Conservation (phyloP, 2,797 vertebrate genomes). For the Varecia variegata region DNA sequence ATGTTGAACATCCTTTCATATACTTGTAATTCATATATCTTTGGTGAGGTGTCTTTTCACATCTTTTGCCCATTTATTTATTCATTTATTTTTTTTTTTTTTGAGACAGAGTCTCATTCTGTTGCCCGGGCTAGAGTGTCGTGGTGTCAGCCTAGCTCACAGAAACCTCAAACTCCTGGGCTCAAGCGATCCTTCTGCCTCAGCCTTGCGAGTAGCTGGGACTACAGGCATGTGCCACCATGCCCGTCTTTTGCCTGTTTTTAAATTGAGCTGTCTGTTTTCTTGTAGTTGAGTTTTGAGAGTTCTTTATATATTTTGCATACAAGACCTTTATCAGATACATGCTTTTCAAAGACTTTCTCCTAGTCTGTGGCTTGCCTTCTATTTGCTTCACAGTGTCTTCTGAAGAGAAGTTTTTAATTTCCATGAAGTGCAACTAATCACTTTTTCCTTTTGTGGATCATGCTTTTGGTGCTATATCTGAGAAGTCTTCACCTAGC, state of each 20-base stretch:
- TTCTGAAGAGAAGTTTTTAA: conserved; percentile 22
- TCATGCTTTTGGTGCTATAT: neutral
- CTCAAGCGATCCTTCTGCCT: too few relatives aligned
- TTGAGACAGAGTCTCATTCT: too few relatives aligned
- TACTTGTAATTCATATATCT: neutral
- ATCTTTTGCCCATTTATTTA: neutral
- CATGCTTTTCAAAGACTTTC: conserved; percentile 13
- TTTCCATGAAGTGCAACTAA: conserved; percentile 5
- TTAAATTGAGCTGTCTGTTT: neutral
- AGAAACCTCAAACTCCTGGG: too few relatives aligned
- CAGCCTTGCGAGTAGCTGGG: too few relatives aligned
- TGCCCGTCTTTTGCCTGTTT: conserved; percentile 9
- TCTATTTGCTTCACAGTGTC: conserved; percentile 1
- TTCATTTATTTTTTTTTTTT: too few relatives aligned
- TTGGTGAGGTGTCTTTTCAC: neutral
- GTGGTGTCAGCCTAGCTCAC: too few relatives aligned
- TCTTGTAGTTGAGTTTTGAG: neutral
- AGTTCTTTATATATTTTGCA: neutral
- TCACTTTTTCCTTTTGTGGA: conserved; percentile 33
- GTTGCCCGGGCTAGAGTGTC: too few relatives aligned
- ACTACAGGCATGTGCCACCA: too few relatives aligned
- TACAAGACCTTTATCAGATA: neutral
- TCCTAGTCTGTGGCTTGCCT: neutral
- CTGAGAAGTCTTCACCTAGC: conserved; percentile 13
- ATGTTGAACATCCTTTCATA: neutral